Conservation (phyloP, 2,797 vertebrate species). For the Sebastes trivittatus region DNA sequence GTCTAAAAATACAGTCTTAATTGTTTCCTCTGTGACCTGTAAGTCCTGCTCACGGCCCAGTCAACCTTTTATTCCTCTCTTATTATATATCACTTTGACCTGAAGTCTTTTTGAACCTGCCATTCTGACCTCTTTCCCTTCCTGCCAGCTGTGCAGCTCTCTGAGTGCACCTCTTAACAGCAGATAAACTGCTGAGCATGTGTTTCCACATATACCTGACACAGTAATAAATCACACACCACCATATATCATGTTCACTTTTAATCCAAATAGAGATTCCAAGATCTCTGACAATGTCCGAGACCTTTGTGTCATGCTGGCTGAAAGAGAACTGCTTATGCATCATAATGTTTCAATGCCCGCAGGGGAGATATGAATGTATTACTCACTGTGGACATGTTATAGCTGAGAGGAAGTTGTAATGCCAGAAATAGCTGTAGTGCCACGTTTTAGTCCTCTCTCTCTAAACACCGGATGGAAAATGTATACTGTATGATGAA, state of each 20-base stretch:
- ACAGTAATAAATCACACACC: conserved; percentile 20
- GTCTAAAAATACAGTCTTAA: background rate
- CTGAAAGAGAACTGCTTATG: conserved; percentile 17
- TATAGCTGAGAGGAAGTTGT: conserved; percentile 39
- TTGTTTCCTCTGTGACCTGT: background rate
- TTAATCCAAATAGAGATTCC: conserved; percentile 30
- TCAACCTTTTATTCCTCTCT: background rate
- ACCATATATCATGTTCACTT: conserved; percentile 7
- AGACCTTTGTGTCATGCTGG: conserved; percentile 16
- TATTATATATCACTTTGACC: background rate
- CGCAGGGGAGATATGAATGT: conserved; percentile 39
- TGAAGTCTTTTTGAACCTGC: background rate
- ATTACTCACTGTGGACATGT: conserved; percentile 40
- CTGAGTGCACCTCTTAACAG: conserved; percentile 1
- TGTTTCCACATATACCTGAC: conserved; percentile 13
- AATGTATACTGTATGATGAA: background rate
- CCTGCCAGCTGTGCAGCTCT: conserved; percentile 21
- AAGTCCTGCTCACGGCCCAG: background rate
- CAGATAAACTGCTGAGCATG: conserved; percentile 16
- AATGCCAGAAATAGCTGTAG: conserved; percentile 40
- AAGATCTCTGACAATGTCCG: conserved; percentile 19
- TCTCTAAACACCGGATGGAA: background rate
- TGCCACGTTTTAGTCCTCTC: conserved; percentile 3
- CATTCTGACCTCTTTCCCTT: background rate
- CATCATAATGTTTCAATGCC: conserved; percentile 31